A percentile compares a stretch with the other conserved stretches of the same genome.
Evolutionary conservation across 2,797 vertebrate species (phyloP).

Genomic region (Gallinago solitaria): DNA sequence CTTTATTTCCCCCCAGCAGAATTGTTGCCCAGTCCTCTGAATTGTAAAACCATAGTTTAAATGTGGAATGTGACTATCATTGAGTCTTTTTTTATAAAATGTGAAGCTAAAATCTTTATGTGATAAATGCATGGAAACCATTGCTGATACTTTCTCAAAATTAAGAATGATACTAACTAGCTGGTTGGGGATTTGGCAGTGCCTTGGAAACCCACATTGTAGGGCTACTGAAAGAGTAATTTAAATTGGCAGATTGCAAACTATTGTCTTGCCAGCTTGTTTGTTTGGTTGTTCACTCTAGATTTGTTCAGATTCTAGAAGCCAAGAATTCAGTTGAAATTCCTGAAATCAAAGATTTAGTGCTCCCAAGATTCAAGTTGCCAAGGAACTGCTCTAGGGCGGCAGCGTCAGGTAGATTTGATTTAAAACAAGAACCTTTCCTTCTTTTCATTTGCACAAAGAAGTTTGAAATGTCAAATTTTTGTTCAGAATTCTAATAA

Average conservation of each 20-base stretch:
- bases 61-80: neutral
- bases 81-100: neutral
- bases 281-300: neutral
- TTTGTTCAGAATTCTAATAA: neutral
- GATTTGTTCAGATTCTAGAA: neutral
- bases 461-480: neutral
- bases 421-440: neutral
- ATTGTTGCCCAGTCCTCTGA: neutral
- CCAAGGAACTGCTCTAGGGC: neutral
- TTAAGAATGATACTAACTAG: neutral
- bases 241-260: neutral
- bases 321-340: neutral
- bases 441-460: neutral
- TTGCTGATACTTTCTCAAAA: neutral
- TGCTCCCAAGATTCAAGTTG: neutral
- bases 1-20: neutral
- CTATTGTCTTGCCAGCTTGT: neutral
- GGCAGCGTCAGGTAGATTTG: neutral
- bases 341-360: neutral
- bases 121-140: neutral
- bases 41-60: neutral
- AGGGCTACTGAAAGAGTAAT: neutral
- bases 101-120: fast-evolving
- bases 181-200: neutral
- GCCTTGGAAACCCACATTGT: fast-evolving